Evolutionary conservation across 2,797 vertebrate genomes (phyloP).

Genomic region (Rhinichthys osculus): DNA sequence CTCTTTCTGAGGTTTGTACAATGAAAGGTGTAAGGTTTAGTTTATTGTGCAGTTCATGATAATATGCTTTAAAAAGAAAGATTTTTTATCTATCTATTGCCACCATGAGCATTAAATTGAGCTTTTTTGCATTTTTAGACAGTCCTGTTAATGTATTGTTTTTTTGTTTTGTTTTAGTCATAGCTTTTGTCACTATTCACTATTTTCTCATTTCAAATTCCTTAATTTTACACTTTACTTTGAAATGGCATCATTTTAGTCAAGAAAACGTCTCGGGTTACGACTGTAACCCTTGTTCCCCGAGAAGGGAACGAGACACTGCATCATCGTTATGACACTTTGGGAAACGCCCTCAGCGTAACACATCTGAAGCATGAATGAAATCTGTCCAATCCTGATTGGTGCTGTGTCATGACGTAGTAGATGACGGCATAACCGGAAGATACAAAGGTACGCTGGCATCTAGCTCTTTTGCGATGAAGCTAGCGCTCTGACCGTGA

Average conservation of each 20-base stretch:
- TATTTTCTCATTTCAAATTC: not conserved
- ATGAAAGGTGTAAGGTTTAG: not conserved
- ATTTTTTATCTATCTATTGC: not conserved
- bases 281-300: too few relatives aligned
- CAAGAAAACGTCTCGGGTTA: not conserved
- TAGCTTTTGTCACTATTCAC: too few relatives aligned
- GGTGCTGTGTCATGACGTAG: too few relatives aligned
- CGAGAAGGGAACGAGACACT: too few relatives aligned
- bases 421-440: too few relatives aligned
- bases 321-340: too few relatives aligned
- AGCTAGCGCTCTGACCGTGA: too few relatives aligned
- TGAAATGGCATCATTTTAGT: not conserved
- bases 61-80: not conserved
- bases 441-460: too few relatives aligned
- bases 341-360: too few relatives aligned
- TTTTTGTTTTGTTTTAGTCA: not conserved
- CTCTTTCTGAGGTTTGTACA: conserved; percentile 4
- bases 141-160: not conserved
- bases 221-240: not conserved
- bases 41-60: not conserved
- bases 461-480: too few relatives aligned
- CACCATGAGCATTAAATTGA: not conserved
- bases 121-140: not conserved
- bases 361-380: too few relatives aligned
- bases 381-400: too few relatives aligned